phyloP scores from a whole-genome alignment of 2,113 vertebrate genomes.

The Rhinolophus sinicus region DNA sequence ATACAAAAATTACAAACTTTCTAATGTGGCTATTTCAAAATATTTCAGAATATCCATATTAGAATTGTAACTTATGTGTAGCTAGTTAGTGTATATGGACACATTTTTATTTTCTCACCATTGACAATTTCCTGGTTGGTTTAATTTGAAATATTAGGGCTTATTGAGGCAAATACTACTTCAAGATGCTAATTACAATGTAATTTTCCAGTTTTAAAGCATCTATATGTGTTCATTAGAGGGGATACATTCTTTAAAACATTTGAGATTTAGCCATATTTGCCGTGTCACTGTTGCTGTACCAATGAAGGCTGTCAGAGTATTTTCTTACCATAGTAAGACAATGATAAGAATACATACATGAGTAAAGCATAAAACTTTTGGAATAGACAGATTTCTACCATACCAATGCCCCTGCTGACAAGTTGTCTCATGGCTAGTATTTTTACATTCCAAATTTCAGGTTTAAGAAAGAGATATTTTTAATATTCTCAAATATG shows the following conservation, averaged over 20 bases:
- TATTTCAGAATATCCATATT: not conserved
- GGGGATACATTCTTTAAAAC: not conserved
- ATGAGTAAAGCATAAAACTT: not conserved
- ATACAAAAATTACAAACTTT: not conserved
- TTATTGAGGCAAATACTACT: not conserved
- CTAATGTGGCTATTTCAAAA: not conserved
- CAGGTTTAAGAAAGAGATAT: not conserved
- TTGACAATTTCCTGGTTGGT: not conserved
- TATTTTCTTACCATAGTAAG: not conserved
- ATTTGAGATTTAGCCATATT: not conserved
- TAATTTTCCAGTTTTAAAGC: not conserved
- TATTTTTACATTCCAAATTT: not conserved
- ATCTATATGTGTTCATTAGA: not conserved
- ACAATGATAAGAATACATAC: not conserved
- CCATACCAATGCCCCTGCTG: not conserved
- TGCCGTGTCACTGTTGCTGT: not conserved
- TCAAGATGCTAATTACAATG: not conserved
- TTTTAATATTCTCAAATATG: conserved; percentile 22
- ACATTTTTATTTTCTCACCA: not conserved
- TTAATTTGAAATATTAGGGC: not conserved
- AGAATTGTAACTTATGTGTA: not conserved
- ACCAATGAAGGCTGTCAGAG: not conserved
- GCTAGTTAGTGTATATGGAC: not conserved
- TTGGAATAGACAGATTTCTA: not conserved
- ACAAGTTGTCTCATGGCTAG: not conserved